These are phyloP conservation scores for Tragopan temminckii DNA, from an alignment of 2,797 vertebrate species.

Conservation along the genomic window DNA sequence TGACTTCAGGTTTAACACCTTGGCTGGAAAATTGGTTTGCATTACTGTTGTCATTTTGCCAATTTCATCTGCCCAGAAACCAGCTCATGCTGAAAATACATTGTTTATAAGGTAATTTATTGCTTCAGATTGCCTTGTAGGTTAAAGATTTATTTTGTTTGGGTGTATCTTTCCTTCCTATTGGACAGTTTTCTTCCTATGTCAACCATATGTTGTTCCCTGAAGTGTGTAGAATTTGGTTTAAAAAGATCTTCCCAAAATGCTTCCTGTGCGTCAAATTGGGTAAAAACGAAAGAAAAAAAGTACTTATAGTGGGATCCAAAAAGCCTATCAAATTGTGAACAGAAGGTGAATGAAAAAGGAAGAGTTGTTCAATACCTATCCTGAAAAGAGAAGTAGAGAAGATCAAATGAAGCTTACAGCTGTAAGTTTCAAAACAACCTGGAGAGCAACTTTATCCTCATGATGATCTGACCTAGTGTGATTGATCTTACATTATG, in stretches of 20 bases:
- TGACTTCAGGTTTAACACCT: neutral
- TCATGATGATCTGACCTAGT: neutral
- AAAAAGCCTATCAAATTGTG: neutral
- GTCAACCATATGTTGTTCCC: neutral
- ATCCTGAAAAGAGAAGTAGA: neutral
- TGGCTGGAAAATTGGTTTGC: neutral
- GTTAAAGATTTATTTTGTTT: neutral
- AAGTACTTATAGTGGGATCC: neutral
- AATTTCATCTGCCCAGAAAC: neutral
- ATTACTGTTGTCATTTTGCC: neutral
- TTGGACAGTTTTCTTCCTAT: neutral
- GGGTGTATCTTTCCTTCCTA: neutral
- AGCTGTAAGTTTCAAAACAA: neutral
- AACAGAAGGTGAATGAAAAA: neutral
- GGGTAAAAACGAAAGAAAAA: neutral
- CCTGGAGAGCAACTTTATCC: neutral
- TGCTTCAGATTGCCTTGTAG: neutral
- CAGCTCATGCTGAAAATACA: accelerated
- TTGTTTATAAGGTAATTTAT: neutral
- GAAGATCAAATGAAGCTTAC: neutral
- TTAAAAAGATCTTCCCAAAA: neutral
- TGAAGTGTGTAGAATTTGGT: neutral
- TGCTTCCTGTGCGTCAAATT: neutral
- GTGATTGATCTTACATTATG: neutral
- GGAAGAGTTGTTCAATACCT: neutral